Conservation (phyloP, 1,140 invertebrate genomes). For the Sarcophaga bullata region DNA sequence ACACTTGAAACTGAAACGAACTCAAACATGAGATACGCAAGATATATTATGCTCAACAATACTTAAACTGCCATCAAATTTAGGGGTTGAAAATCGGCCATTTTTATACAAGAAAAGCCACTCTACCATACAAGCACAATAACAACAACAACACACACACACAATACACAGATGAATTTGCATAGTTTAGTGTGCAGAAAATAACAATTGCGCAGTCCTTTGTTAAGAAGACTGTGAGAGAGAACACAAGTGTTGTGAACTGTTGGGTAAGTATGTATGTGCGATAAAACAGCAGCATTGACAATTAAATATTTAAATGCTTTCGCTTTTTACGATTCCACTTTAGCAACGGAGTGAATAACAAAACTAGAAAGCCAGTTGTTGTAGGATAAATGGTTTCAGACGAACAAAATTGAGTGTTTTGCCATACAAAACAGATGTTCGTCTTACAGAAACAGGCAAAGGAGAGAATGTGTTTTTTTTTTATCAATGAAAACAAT, state of each 20-base stretch:
- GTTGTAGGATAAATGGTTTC: too few relatives aligned
- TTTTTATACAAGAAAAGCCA: slow-evolving; percentile 52
- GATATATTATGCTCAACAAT: background rate
- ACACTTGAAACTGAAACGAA: background rate
- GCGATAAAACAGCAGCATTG: background rate
- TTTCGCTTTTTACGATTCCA: slow-evolving; percentile 57
- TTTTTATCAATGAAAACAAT: slow-evolving; percentile 49
- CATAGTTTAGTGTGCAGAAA: slow-evolving; percentile 30
- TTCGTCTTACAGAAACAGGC: too few relatives aligned
- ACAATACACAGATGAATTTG: too few relatives aligned
- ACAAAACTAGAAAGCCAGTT: background rate
- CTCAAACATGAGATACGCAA: background rate
- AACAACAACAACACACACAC: too few relatives aligned
- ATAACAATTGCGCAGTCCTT: slow-evolving; percentile 41
- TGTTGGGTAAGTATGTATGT: too few relatives aligned
- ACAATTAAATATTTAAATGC: slow-evolving; percentile 63
- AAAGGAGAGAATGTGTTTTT: background rate
- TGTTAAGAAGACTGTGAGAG: background rate
- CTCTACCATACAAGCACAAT: slow-evolving; percentile 44
- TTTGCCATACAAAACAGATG: too few relatives aligned
- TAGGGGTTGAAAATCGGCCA: slow-evolving; percentile 52
- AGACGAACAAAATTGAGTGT: too few relatives aligned
- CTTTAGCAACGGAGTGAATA: background rate
- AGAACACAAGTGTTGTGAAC: background rate
- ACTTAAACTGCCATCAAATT: background rate